A percentile compares a stretch with the other conserved stretches of the same genome.
These are phyloP conservation scores for Hemicrepidius hirtus DNA, from an alignment of 2,888 invertebrate species.

Conservation along the genomic window DNA sequence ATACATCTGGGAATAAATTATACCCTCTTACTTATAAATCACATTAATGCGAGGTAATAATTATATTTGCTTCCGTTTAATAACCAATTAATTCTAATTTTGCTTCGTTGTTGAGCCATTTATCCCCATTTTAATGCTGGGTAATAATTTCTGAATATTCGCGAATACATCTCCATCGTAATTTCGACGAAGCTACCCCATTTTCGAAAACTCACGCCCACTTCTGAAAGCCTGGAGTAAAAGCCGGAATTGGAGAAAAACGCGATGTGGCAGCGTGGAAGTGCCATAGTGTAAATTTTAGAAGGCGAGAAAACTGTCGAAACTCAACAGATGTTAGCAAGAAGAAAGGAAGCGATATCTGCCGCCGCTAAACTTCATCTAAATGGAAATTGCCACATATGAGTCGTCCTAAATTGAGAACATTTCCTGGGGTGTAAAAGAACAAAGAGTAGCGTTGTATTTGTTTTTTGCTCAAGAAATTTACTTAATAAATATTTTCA, in stretches of 20 bases:
- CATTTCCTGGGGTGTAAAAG: constrained; percentile 42
- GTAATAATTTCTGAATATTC: constrained; percentile 30
- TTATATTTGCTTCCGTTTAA: constrained; percentile 43
- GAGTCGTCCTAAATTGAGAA: constrained; percentile 60
- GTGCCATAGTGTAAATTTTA: constrained; percentile 30
- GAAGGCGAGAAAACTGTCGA: constrained; percentile 55
- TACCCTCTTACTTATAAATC: constrained; percentile 34
- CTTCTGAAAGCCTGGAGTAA: background rate
- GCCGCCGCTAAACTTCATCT: constrained; percentile 64
- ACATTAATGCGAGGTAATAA: constrained; percentile 39
- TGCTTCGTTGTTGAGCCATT: constrained; percentile 25
- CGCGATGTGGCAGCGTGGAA: constrained; percentile 4
- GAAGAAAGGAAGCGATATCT: constrained; percentile 62
- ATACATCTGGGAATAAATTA: constrained; percentile 19
- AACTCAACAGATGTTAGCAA: constrained; percentile 63
- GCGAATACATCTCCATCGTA: constrained; percentile 32
- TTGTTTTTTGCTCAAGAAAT: constrained; percentile 12
- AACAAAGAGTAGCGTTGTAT: constrained; percentile 23
- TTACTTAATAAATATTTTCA: constrained; percentile 4
- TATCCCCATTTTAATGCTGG: constrained; percentile 31
- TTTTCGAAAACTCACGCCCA: constrained; percentile 1
- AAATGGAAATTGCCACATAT: constrained; percentile 67
- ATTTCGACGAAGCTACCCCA: constrained; percentile 9
- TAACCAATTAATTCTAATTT: constrained; percentile 40
- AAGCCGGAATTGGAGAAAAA: constrained; percentile 22